These are phyloP conservation scores for Dorcus parallelipipedus DNA, from an alignment of 2,888 invertebrate genomes.

Conservation along the genomic window DNA sequence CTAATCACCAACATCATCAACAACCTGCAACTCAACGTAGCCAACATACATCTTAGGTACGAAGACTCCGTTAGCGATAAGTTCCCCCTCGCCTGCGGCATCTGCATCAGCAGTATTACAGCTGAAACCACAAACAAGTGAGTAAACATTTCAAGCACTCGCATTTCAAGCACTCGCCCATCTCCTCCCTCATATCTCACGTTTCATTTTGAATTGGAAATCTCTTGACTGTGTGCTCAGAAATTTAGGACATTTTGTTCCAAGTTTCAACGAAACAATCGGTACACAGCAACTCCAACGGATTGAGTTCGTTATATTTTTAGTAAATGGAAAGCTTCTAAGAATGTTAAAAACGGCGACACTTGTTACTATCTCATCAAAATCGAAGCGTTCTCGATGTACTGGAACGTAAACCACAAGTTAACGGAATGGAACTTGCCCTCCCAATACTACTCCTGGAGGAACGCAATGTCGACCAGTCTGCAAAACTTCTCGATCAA, in stretches of 20 bases:
- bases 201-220: too few relatives aligned
- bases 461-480: conserved; percentile 71
- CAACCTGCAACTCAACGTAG: conserved; percentile 74
- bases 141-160: background rate
- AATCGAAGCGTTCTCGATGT: conserved; percentile 71
- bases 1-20: conserved; percentile 73
- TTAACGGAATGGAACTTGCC: conserved; percentile 54
- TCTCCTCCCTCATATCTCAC: too few relatives aligned
- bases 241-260: too few relatives aligned
- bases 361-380: conserved; percentile 68
- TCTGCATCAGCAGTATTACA: conserved; percentile 73
- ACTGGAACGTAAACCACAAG: conserved; percentile 66
- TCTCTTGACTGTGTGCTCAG: too few relatives aligned
- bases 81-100: conserved; percentile 68
- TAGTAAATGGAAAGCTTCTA: conserved; percentile 74
- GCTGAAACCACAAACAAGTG: conserved; percentile 79
- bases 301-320: conserved; percentile 21
- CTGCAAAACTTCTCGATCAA: conserved; percentile 74
- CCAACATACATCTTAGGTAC: conserved; percentile 77
- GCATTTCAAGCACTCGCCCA: too few relatives aligned
- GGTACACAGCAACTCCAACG: too few relatives aligned
- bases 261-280: too few relatives aligned
- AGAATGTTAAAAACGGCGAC: conserved; percentile 48
- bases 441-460: conserved; percentile 68
- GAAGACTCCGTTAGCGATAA: conserved; percentile 70